Evolutionary conservation across 1,140 invertebrate species (phyloP), one percentile per base, ranked within the genome.

Genomic region (Holotrichia oblita): DNA sequence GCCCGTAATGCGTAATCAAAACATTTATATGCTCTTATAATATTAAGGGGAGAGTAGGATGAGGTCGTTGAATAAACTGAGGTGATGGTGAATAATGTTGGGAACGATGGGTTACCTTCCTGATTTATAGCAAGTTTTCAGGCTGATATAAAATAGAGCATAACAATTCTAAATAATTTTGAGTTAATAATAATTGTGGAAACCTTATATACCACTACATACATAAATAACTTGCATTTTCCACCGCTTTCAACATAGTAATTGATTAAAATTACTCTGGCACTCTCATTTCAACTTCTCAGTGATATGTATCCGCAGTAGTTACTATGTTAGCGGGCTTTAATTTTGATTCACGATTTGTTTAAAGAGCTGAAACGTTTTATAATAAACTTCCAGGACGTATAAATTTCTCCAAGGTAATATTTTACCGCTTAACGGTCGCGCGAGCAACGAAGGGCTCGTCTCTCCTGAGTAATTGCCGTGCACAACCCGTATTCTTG

Each of bases 1-100:
- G 17, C 61, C 24, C 61, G 61, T 69, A 69, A 69, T 69, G 61
- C 61, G 61, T 69, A 69, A 69, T 69, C 61, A 69, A 69, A 69
- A 69, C 61, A 69, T 69, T 69, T 69, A 69, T 69, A 69, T 34
- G 22, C 61, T 69, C 61, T 24, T 27, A 69, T 22, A 22, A 69
- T 34, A 34, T 69, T 69, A 27, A 17, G 48, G 22, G 7, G 61
- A 34, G 27, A 4, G 27, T 34, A 34, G 27, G 27, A 34, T 12
- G 61, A 64, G 59, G 17, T 22, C 14, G 17, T 7, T 69, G 27
- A 69, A 69, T 69, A 27, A 69, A 69, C 61, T 64, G 17, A 61
- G 55, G 10, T 17, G 20, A 7, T 20, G n/a, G n/a, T n/a, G n/a
- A n/a, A n/a, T n/a, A n/a, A n/a, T n/a, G 61, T 69, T 20, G 61